Percentiles rank a stretch among this genome's conserved stretches.
Evolutionary conservation across 2,888 invertebrate genomes (phyloP).

Genomic region (Erebia aethiops): DNA sequence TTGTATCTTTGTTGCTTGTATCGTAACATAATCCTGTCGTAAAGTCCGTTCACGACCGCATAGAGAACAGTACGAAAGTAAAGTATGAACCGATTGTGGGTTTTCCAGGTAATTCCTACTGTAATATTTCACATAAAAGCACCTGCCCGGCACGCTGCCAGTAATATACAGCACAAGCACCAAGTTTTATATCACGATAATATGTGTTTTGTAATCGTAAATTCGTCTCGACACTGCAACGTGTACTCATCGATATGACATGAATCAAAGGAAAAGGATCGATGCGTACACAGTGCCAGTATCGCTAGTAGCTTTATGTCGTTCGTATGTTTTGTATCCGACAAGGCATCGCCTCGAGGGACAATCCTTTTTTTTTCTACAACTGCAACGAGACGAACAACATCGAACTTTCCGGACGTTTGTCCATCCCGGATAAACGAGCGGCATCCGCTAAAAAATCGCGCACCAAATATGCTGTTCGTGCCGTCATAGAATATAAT

Average conservation of each 20-base stretch:
- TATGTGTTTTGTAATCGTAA: slow-evolving; percentile 81
- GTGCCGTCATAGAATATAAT: slow-evolving; percentile 60
- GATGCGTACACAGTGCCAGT: slow-evolving; percentile 66
- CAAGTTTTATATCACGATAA: slow-evolving; percentile 81
- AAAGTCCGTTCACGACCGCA: slow-evolving; percentile 40
- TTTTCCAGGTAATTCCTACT: slow-evolving; percentile 75
- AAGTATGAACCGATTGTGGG: slow-evolving; percentile 58
- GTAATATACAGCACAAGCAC: slow-evolving; percentile 81
- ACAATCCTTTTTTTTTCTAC: slow-evolving; percentile 49
- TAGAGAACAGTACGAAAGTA: slow-evolving; percentile 63
- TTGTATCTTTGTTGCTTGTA: not conserved
- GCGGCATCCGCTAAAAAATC: slow-evolving; percentile 26
- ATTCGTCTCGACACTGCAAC: slow-evolving; percentile 73
- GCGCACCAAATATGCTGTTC: slow-evolving; percentile 48
- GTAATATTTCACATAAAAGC: slow-evolving; percentile 80
- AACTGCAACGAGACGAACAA: slow-evolving; percentile 56
- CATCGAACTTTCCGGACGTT: slow-evolving; percentile 29
- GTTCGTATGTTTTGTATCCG: slow-evolving; percentile 71
- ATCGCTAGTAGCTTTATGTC: slow-evolving; percentile 80
- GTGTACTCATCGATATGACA: slow-evolving; percentile 57
- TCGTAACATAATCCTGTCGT: slow-evolving; percentile 17
- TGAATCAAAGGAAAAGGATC: slow-evolving; percentile 19
- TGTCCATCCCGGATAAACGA: slow-evolving; percentile 35
- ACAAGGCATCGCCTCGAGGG: slow-evolving; percentile 59
- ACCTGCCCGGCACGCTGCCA: slow-evolving; percentile 83